A percentile compares a stretch with the other conserved stretches of the same genome.
phyloP scores from a whole-genome alignment of 2,888 invertebrate genomes.

The Drosophila vallismaia region DNA sequence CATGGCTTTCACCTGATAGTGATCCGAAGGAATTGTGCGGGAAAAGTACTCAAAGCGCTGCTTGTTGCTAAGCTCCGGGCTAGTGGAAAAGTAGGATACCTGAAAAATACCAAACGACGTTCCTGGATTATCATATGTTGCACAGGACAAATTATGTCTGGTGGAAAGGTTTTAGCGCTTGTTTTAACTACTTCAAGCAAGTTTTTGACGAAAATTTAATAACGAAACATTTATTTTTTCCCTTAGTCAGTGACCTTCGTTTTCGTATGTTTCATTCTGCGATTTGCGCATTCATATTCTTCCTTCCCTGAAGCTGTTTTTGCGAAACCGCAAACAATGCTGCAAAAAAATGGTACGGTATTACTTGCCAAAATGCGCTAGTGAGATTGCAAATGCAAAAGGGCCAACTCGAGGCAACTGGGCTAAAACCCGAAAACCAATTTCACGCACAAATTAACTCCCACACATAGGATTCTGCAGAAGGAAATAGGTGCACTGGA shows the following conservation, averaged over 20 bases:
- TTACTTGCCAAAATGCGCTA: slow-evolving; percentile 11
- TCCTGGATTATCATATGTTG: background rate
- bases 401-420: slow-evolving; percentile 3
- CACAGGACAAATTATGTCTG: background rate
- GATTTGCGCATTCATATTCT: slow-evolving; percentile 24
- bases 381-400: background rate
- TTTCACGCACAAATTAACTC: slow-evolving; percentile 54
- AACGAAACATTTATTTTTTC: background rate
- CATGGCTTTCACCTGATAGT: slow-evolving; percentile 97
- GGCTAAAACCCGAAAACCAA: slow-evolving; percentile 49
- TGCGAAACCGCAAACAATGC: slow-evolving; percentile 35
- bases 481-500: background rate
- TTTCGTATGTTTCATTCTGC: slow-evolving; percentile 20
- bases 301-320: slow-evolving; percentile 5
- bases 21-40: slow-evolving; percentile 96
- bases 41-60: slow-evolving; percentile 97
- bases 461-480: background rate
- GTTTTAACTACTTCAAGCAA: background rate
- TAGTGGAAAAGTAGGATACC: slow-evolving; percentile 98
- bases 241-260: slow-evolving; percentile 1
- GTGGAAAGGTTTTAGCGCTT: background rate
- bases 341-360: background rate
- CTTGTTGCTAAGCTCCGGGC: slow-evolving; percentile 96
- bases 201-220: slow-evolving; percentile 15
- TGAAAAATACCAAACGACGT: slow-evolving; percentile 77